Conservation (phyloP, 1,140 invertebrate species). For the Nasonia longicornis region DNA sequence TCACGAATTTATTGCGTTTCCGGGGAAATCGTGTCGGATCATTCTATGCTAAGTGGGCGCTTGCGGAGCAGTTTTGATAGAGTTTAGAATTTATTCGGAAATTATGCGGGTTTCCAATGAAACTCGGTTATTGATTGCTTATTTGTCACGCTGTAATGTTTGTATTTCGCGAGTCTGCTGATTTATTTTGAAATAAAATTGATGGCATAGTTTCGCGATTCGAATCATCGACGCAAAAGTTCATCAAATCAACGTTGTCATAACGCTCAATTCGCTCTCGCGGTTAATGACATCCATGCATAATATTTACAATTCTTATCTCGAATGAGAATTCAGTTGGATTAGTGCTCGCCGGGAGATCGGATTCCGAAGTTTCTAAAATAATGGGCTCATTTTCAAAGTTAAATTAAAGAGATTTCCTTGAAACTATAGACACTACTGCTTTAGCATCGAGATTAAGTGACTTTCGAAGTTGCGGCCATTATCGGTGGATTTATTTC, state of each 20-base stretch:
- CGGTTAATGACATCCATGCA: neutral
- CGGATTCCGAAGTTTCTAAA: slow-evolving; percentile 1
- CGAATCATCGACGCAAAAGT: too few species aligned
- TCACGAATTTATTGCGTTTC: neutral
- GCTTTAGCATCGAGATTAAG: slow-evolving; percentile 8
- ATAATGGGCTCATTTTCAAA: slow-evolving; percentile 18
- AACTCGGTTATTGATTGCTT: too few species aligned
- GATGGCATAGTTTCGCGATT: too few species aligned
- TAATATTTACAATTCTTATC: slow-evolving; percentile 37
- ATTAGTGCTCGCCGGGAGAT: neutral
- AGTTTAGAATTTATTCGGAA: neutral
- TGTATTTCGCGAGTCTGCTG: too few species aligned
- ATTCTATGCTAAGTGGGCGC: neutral
- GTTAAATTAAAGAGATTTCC: slow-evolving; percentile 22
- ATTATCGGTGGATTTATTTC: slow-evolving; percentile 8
- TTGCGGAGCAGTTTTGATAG: neutral
- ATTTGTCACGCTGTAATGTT: too few species aligned
- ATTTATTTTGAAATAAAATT: too few species aligned
- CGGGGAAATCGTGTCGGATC: neutral
- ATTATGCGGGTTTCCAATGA: neutral
- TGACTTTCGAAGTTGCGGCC: neutral
- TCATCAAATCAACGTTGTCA: too few species aligned
- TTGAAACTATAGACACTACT: neutral
- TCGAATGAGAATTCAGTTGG: slow-evolving; percentile 15
- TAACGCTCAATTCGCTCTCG: neutral